Evolutionary conservation across 2,888 invertebrate genomes (phyloP).

Genomic region (Trimorus sp.): DNA sequence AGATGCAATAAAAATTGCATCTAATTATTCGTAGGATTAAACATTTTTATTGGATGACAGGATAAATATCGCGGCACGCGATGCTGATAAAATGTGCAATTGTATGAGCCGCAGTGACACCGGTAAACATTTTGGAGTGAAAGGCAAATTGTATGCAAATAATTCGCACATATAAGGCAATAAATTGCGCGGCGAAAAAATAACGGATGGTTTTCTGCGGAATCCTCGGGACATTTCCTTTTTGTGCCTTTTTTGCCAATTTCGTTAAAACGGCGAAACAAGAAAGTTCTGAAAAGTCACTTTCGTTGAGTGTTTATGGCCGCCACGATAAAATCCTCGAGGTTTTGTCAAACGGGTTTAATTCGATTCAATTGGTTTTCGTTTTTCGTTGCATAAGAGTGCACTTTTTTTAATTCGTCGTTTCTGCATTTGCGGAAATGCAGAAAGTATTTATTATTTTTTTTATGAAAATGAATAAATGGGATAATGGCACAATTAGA

Average conservation of each 20-base stretch:
- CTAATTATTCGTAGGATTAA: no score
- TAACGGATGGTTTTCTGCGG: conserved; percentile 37
- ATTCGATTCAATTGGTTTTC: no score
- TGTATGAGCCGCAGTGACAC: conserved; percentile 19
- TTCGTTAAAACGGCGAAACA: conserved; percentile 25
- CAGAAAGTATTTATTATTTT: no score
- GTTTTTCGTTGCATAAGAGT: no score
- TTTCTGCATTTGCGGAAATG: no score
- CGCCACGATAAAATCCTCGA: background rate
- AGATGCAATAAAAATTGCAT: no score
- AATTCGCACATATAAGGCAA: conserved; percentile 49
- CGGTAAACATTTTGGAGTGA: conserved; percentile 58
- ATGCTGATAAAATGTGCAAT: conserved; percentile 24
- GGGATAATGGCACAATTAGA: no score
- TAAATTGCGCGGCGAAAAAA: conserved; percentile 42
- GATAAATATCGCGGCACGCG: background rate
- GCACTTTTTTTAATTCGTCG: no score
- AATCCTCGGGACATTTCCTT: conserved; percentile 23
- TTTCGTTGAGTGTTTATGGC: conserved; percentile 28
- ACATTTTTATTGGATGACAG: no score
- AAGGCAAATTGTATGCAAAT: conserved; percentile 64
- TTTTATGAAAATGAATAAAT: no score
- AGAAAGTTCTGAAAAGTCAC: conserved; percentile 45
- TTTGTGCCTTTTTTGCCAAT: conserved; percentile 23
- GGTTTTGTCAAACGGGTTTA: no score